Conservation (phyloP, 2,113 vertebrate species). For the Manacus vitellinus region DNA sequence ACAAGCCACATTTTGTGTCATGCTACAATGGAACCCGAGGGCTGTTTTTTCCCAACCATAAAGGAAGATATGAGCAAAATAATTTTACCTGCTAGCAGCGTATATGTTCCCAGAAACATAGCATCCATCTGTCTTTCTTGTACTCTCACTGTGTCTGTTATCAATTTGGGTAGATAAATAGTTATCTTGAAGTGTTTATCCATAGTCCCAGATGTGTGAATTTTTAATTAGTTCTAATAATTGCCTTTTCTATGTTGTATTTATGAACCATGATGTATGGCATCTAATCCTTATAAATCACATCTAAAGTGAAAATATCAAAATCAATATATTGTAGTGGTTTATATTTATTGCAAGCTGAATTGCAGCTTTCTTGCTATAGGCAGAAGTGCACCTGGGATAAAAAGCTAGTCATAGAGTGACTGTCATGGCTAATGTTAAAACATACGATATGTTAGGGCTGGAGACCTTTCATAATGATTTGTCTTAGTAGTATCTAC, state of each 20-base stretch:
- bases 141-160: neutral
- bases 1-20: neutral
- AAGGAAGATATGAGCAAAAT: neutral
- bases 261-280: neutral
- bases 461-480: neutral
- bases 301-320: neutral
- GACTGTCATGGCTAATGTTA: neutral
- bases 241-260: slow-evolving; percentile 14
- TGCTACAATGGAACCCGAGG: neutral
- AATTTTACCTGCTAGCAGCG: neutral
- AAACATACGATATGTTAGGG: neutral
- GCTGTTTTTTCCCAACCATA: neutral
- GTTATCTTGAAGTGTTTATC: neutral
- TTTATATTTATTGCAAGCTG: neutral
- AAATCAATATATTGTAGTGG: neutral
- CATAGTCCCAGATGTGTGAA: slow-evolving; percentile 8
- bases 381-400: neutral
- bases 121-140: neutral
- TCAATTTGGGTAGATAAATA: neutral
- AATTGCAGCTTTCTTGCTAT: neutral
- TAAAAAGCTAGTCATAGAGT: neutral
- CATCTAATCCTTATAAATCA: neutral
- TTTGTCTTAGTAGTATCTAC: neutral
- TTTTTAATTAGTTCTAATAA: slow-evolving; percentile 22
- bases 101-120: neutral